Evolutionary conservation across 2,113 vertebrate species (phyloP).

Genomic region (Pionites leucogaster): DNA sequence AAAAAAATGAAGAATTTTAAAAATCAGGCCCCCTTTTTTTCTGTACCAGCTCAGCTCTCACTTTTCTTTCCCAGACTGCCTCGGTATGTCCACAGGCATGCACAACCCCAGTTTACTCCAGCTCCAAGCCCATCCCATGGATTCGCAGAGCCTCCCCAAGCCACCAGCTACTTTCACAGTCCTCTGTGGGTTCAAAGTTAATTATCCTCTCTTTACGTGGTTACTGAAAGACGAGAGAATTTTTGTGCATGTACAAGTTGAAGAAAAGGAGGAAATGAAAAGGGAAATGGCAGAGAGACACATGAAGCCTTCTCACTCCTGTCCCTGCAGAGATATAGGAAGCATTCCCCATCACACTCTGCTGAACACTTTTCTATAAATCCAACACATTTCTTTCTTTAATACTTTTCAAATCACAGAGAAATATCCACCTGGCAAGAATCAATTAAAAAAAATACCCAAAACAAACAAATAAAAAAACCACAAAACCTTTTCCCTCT

Average conservation of each 20-base stretch:
- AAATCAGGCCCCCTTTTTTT: not conserved
- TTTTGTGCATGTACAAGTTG: not conserved
- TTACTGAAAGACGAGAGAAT: not conserved
- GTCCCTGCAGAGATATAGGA: not conserved
- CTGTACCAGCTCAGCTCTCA: too few species aligned
- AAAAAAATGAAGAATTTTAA: not conserved
- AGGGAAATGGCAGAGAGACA: not conserved
- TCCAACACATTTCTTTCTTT: not conserved
- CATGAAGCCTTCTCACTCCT: not conserved
- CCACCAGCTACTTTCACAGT: not conserved
- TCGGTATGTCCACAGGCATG: rapidly evolving
- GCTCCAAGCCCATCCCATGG: not conserved
- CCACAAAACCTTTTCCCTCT: not conserved
- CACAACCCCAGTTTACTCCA: not conserved
- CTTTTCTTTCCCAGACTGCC: not conserved
- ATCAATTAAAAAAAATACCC: not conserved
- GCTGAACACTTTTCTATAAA: not conserved
- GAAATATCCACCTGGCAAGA: not conserved
- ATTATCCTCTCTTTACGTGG: not conserved
- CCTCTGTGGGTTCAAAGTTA: not conserved
- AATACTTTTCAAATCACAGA: not conserved
- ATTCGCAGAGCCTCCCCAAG: not conserved
- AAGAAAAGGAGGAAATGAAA: not conserved
- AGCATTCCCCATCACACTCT: not conserved
- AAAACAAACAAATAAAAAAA: not conserved